A percentile compares a stretch with the other conserved stretches of the same genome.
Evolutionary conservation across 1,140 invertebrate species (phyloP).

Genomic region (Pseudomyrmex pallidus): DNA sequence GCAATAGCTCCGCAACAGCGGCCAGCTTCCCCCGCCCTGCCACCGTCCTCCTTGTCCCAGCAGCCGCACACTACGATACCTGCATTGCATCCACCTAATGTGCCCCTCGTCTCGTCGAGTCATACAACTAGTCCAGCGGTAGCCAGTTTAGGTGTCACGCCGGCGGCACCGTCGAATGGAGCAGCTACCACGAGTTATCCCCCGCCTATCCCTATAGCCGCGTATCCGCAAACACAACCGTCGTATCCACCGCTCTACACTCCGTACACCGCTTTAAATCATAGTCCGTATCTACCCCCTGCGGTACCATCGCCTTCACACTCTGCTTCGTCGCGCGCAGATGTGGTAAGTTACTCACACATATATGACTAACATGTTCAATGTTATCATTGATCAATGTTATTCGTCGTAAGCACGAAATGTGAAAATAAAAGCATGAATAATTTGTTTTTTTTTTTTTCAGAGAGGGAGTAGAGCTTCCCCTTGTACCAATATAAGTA

Average conservation of each 20-base stretch:
- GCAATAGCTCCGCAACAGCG: conserved; percentile 84
- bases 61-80: conserved; percentile 85
- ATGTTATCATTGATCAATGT: background rate
- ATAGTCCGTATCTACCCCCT: conserved; percentile 88
- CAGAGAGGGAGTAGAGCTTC: conserved; percentile 83
- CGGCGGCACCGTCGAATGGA: conserved; percentile 85
- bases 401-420: background rate
- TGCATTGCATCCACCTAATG: conserved; percentile 85
- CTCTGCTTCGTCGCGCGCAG: conserved; percentile 87
- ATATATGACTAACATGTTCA: background rate
- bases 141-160: conserved; percentile 85
- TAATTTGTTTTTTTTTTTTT: conserved; percentile 47
- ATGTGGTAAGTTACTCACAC: conserved; percentile 84
- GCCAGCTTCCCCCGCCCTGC: conserved; percentile 82
- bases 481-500: conserved; percentile 82
- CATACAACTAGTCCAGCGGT: conserved; percentile 86
- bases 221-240: conserved; percentile 87
- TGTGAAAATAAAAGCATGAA: background rate
- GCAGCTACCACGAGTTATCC: conserved; percentile 84
- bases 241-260: conserved; percentile 90
- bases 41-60: conserved; percentile 82
- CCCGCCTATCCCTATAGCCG: conserved; percentile 85
- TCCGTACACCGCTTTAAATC: conserved; percentile 89
- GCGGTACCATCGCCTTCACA: conserved; percentile 87
- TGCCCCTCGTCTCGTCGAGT: conserved; percentile 85